Evolutionary conservation across 2,888 invertebrate genomes (phyloP), one percentile per base, ranked within the genome.

Genomic region (Sepiola atlantica): DNA sequence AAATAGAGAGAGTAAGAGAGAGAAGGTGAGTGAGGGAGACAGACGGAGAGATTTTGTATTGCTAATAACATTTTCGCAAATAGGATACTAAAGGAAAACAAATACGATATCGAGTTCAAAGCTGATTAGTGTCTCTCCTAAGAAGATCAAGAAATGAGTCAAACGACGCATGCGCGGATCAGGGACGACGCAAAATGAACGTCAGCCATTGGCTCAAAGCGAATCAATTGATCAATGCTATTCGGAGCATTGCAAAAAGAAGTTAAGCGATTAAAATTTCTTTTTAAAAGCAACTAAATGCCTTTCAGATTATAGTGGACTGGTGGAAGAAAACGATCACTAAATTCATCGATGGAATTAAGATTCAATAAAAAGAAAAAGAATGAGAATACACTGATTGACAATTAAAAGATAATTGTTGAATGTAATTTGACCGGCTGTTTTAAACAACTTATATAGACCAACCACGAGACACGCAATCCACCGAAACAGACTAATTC

Each of bases 141-240:
- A 77, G 77, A 77, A 77, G 77, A 77, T 77, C 77, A 77, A 77
- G n/a, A 77, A 77, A 77, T n/a, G 16, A 77, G n/a, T 77, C n/a
- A 4, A 16, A 77, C 14, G 14, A 1, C 32, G 77, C 77, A 77
- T 77, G 77, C 77, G 77, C n/a, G 18, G n/a, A n/a, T 77, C n/a
- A 77, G n/a, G 77, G n/a, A 21, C n/a, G n/a, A 1, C n/a, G 10
- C 0, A 77, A n/a, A 77, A 77, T 16, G 77, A n/a, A 77, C n/a
- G 77, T 77, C 77, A 77, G 77, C 14, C 77, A 77, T 77, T 77
- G 77, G 77, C n/a, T 77, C 3, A 1, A 77, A 77, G 14, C n/a
- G 4, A n/a, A n/a, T 77, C 77, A n/a, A 77, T 32, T n/a, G 77
- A 77, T 77, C n/a, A 77, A 45, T 45, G 45, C 45, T 45, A 45